phyloP scores from a whole-genome alignment of 2,888 invertebrate species.

The Eupithecia subfuscata region DNA sequence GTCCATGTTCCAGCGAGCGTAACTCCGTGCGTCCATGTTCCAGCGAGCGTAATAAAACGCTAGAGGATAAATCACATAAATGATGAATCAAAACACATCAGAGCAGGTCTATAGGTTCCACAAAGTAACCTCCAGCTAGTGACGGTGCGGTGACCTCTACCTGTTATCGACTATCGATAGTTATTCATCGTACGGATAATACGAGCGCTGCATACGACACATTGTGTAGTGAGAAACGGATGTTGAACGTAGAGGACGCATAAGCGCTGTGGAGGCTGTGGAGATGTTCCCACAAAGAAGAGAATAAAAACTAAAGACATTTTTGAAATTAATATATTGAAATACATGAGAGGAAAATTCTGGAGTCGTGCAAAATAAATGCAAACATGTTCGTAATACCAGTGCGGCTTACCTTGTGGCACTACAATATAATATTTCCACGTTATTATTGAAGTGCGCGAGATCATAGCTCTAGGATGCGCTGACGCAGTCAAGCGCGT shows the following conservation, averaged over 20 bases:
- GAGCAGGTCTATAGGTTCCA: not conserved
- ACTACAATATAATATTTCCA: conserved; percentile 23
- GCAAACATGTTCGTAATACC: not conserved
- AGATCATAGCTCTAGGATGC: conserved; percentile 32
- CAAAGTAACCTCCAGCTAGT: conserved; percentile 26
- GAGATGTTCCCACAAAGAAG: not conserved
- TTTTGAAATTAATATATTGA: not conserved
- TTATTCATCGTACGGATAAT: conserved; percentile 35
- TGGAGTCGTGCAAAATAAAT: not conserved
- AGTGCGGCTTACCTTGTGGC: not conserved
- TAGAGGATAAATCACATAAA: not conserved
- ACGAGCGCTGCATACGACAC: conserved; percentile 25
- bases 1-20: not conserved
- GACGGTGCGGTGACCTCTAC: conserved; percentile 35
- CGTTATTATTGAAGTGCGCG: conserved; percentile 30
- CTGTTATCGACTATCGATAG: conserved; percentile 39
- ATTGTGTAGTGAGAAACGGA: conserved; percentile 36
- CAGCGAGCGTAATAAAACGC: not conserved
- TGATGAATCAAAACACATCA: not conserved
- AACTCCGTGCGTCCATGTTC: not conserved
- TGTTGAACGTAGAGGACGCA: conserved; percentile 20
- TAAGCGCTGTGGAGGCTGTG: not conserved
- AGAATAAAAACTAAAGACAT: not conserved
- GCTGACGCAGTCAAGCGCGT: conserved; percentile 40
- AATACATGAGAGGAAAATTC: not conserved